phyloP scores from a whole-genome alignment of 2,113 vertebrate species.

The Xiphias gladius region DNA sequence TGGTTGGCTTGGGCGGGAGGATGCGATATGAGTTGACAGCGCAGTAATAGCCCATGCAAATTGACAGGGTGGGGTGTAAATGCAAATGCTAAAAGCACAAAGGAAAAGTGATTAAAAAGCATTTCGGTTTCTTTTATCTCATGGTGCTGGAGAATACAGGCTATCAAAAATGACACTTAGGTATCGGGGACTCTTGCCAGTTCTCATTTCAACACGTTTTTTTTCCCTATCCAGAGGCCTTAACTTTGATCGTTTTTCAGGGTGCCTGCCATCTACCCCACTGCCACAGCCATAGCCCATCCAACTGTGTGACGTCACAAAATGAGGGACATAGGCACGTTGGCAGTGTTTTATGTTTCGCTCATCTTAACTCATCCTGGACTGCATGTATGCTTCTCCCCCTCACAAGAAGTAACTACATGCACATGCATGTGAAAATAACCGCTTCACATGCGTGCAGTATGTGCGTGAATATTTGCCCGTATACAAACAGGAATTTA shows the following conservation, averaged over 20 bases:
- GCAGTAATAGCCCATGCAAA: constrained; percentile 82
- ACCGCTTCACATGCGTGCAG: constrained; percentile 4
- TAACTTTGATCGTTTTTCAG: constrained; percentile 70
- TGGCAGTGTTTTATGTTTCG: constrained; percentile 50
- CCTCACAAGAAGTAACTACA: constrained; percentile 1
- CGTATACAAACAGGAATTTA: constrained; percentile 10
- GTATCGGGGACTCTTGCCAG: constrained; percentile 50
- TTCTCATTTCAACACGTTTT: constrained; percentile 54
- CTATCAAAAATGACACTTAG: constrained; percentile 62
- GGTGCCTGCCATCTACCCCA: constrained; percentile 39
- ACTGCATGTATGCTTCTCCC: neutral
- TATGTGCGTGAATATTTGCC: neutral
- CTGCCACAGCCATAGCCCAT: constrained; percentile 30
- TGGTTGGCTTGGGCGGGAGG: constrained; percentile 44
- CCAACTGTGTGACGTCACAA: constrained; percentile 50
- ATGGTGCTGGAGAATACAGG: constrained; percentile 49
- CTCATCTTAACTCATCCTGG: constrained; percentile 13
- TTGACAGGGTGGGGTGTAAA: constrained; percentile 73
- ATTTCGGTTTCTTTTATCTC: constrained; percentile 73
- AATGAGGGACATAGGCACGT: constrained; percentile 47
- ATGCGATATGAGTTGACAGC: constrained; percentile 80
- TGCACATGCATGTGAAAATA: neutral
- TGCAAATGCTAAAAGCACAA: constrained; percentile 80
- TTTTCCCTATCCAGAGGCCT: constrained; percentile 50
- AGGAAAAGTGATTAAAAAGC: constrained; percentile 81